Evolutionary conservation across 1,140 invertebrate genomes (phyloP).

Genomic region (Leptoteleia sp.): DNA sequence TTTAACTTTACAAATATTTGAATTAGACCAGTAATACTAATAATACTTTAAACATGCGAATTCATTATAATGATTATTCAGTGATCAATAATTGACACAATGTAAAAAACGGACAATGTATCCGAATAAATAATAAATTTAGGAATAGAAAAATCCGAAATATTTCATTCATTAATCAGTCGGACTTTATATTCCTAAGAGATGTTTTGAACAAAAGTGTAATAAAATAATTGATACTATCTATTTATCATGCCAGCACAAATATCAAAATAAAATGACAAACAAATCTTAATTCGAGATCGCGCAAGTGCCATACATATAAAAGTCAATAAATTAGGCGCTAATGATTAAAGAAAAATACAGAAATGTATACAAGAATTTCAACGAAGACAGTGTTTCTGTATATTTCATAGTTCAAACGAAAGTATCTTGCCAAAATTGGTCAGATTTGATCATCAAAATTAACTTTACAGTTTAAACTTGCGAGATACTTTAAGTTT

Average conservation of each 20-base stretch:
- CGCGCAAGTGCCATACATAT: constrained; percentile 27
- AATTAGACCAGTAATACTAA: too few relatives aligned
- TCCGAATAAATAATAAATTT: not conserved
- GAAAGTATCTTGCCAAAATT: constrained; percentile 15
- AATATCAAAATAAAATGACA: constrained; percentile 12
- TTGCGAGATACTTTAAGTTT: constrained; percentile 34
- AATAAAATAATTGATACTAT: constrained; percentile 12
- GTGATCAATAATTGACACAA: not conserved
- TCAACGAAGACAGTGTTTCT: not conserved
- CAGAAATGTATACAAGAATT: not conserved
- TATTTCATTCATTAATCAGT: not conserved
- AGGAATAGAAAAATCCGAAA: not conserved
- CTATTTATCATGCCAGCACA: constrained; percentile 40
- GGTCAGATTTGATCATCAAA: not conserved
- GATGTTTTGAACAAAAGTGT: too few relatives aligned
- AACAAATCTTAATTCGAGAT: constrained; percentile 20
- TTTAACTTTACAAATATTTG: too few relatives aligned
- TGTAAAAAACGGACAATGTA: constrained; percentile 1
- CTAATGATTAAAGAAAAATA: constrained; percentile 9
- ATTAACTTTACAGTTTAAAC: too few relatives aligned
- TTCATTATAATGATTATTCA: too few relatives aligned
- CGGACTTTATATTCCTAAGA: not conserved
- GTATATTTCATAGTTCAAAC: constrained; percentile 15
- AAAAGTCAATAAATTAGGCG: constrained; percentile 25
- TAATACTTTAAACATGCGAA: too few relatives aligned